These are phyloP conservation scores for Sebastes taczanowskii DNA, from an alignment of 2,797 vertebrate genomes.

Conservation along the genomic window DNA sequence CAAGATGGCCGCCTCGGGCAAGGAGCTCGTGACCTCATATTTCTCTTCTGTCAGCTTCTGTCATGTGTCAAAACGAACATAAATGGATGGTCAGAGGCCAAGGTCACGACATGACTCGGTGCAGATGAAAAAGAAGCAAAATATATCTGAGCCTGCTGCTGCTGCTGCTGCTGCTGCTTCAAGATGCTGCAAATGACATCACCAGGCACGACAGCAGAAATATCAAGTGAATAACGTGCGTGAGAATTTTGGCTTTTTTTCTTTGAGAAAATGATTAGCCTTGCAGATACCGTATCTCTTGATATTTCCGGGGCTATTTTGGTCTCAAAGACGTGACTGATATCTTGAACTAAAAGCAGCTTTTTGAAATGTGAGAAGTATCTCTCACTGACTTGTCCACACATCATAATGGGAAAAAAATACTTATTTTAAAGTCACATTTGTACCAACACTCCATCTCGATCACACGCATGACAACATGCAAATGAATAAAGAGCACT, in stretches of 20 bases:
- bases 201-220: background rate
- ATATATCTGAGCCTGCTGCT: background rate
- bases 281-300: background rate
- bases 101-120: conserved; percentile 20
- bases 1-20: conserved; percentile 92
- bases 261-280: background rate
- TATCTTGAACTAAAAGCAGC: background rate
- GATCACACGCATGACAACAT: background rate
- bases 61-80: conserved; percentile 63
- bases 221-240: background rate
- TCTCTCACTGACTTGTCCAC: background rate
- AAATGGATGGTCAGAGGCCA: conserved; percentile 44
- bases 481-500: background rate
- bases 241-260: background rate
- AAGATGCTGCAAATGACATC: background rate
- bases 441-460: background rate
- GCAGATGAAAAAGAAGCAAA: conserved; percentile 6
- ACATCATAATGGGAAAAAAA: background rate
- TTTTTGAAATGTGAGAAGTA: background rate
- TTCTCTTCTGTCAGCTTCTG: conserved; percentile 98
- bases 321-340: background rate
- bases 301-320: background rate
- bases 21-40: conserved; percentile 90
- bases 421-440: background rate
- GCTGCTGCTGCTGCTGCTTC: background rate